Conservation (phyloP, 53 echinoderm and acorn worm genomes). For the Holothuria scabra region DNA sequence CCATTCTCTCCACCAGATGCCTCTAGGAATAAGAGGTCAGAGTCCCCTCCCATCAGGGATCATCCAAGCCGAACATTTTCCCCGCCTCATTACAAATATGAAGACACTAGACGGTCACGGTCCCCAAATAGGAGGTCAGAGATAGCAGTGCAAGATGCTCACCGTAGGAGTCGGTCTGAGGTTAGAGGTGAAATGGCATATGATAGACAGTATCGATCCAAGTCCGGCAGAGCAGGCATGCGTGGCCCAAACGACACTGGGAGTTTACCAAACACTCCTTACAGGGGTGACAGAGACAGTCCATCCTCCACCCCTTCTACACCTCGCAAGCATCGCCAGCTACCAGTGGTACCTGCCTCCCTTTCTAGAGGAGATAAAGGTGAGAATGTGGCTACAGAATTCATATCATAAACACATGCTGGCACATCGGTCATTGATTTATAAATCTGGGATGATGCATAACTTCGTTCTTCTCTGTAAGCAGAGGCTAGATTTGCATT, state of each 20-base stretch:
- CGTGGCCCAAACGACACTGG: constrained; percentile 68
- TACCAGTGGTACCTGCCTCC: constrained; percentile 85
- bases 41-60: constrained; percentile 51
- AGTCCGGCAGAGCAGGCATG: constrained; percentile 46
- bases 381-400: constrained; percentile 35
- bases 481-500: too few relatives aligned
- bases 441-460: too few relatives aligned
- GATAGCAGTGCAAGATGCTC: constrained; percentile 62
- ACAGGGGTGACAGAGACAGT: constrained; percentile 79
- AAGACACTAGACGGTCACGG: constrained; percentile 75
- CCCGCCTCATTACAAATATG: constrained; percentile 84
- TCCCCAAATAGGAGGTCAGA: constrained; percentile 88
- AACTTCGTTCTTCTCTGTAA: too few relatives aligned
- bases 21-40: constrained; percentile 29
- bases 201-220: constrained; percentile 82
- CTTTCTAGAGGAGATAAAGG: constrained; percentile 83
- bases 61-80: constrained; percentile 65
- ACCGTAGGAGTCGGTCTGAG: constrained; percentile 90
- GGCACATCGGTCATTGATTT: too few relatives aligned
- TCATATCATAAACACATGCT: too few relatives aligned
- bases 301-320: constrained; percentile 96
- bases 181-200: constrained; percentile 86
- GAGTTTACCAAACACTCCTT: constrained; percentile 95
- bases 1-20: constrained; percentile 48
- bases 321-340: constrained; percentile 87